phyloP scores from a whole-genome alignment of 2,113 vertebrate species.

The Antennarius striatus region DNA sequence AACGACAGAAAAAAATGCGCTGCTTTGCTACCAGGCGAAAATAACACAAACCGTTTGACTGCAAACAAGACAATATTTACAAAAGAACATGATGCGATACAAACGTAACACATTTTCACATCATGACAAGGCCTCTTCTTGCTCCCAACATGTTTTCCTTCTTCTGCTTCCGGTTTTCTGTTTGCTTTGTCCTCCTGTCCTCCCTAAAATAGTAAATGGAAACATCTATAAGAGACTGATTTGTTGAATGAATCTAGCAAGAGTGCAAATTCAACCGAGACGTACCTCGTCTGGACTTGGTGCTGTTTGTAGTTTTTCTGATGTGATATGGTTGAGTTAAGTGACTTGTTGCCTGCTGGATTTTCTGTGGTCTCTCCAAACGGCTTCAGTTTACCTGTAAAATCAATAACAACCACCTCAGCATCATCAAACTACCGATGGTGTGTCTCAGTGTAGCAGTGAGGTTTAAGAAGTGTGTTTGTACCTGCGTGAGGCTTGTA shows the following conservation, averaged over 20 bases:
- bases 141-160: constrained; percentile 81
- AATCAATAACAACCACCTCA: not conserved
- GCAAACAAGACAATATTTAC: constrained; percentile 48
- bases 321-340: constrained; percentile 50
- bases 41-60: not conserved
- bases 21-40: not conserved
- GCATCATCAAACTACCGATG: accelerated
- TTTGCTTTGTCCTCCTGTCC: constrained; percentile 78
- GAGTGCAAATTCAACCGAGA: not conserved
- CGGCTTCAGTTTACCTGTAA: constrained; percentile 88
- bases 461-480: not conserved
- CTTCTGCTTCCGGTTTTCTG: constrained; percentile 84
- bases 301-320: constrained; percentile 89
- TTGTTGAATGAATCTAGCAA: not conserved
- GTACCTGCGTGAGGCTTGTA: constrained; percentile 89
- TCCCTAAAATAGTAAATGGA: constrained; percentile 72
- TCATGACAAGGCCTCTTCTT: constrained; percentile 80
- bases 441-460: accelerated
- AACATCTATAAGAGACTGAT: not conserved
- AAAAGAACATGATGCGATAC: constrained; percentile 12
- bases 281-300: constrained; percentile 84
- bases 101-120: constrained; percentile 34
- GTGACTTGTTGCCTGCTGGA: constrained; percentile 54
- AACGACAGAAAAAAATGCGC: not conserved
- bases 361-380: constrained; percentile 85